Percentiles rank a stretch among this genome's conserved stretches.
phyloP scores from a whole-genome alignment of 1,140 invertebrate genomes.

The Hermetia illucens region DNA sequence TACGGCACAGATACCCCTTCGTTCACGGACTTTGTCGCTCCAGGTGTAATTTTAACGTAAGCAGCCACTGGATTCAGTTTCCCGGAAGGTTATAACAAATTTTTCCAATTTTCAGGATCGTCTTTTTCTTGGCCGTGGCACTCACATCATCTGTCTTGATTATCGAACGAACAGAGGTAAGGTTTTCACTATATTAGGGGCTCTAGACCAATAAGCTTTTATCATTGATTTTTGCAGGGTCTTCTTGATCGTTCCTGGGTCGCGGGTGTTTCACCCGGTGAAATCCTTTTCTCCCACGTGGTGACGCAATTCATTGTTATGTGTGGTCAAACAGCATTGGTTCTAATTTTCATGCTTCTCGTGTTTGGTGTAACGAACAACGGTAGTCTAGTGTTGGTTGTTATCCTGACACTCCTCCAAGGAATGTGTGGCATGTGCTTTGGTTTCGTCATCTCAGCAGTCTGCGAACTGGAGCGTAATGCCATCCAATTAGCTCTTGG shows the following conservation, averaged over 20 bases:
- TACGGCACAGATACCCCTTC: conserved; percentile 77
- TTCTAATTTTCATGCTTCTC: conserved; percentile 79
- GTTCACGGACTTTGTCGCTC: conserved; percentile 91
- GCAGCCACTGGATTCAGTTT: too few species aligned
- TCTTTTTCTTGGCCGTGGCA: conserved; percentile 88
- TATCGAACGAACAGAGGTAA: conserved; percentile 60
- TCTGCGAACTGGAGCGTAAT: conserved; percentile 83
- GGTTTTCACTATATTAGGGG: too few species aligned
- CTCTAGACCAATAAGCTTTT: too few species aligned
- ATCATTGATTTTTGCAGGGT: conserved; percentile 40
- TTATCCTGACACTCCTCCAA: conserved; percentile 70
- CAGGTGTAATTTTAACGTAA: conserved; percentile 86
- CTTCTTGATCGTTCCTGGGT: conserved; percentile 82
- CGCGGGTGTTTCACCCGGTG: conserved; percentile 70
- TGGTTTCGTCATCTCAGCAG: conserved; percentile 83
- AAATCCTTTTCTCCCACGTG: conserved; percentile 85
- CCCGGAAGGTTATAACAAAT: not conserved
- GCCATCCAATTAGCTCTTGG: conserved; percentile 88
- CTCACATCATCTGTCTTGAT: conserved; percentile 83
- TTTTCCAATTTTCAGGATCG: conserved; percentile 51
- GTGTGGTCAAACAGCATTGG: conserved; percentile 76
- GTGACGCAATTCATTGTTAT: conserved; percentile 88
- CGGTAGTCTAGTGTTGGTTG: conserved; percentile 69
- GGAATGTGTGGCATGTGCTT: conserved; percentile 92
- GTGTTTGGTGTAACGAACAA: conserved; percentile 77